Conservation (phyloP, 1,140 invertebrate species). For the Drosophila nigrodunni region DNA sequence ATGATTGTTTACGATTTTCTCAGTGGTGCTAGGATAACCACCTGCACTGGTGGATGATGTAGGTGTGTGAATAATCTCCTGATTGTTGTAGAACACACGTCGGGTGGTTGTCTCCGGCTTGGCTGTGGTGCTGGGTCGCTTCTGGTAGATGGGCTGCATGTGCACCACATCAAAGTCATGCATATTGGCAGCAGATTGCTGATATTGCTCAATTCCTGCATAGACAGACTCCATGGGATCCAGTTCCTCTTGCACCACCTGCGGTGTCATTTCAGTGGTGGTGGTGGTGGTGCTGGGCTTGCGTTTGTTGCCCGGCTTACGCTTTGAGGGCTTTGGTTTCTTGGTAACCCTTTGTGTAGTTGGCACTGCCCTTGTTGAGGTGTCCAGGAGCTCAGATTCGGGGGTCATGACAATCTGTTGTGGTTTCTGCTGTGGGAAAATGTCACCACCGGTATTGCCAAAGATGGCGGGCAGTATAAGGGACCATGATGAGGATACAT, state of each 20-base stretch:
- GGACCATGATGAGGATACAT: constrained; percentile 91
- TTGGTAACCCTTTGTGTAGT: constrained; percentile 56
- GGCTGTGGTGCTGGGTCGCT: constrained; percentile 56
- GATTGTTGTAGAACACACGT: constrained; percentile 76
- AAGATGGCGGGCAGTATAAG: constrained; percentile 91
- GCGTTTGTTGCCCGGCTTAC: constrained; percentile 67
- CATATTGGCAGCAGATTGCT: constrained; percentile 68
- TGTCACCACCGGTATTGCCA: constrained; percentile 88
- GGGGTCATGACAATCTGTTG: constrained; percentile 86
- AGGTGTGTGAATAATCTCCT: constrained; percentile 72
- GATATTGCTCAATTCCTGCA: constrained; percentile 81
- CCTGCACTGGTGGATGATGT: constrained; percentile 32
- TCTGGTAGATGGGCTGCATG: constrained; percentile 80
- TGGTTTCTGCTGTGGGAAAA: constrained; percentile 86
- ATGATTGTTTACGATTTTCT: constrained; percentile 39
- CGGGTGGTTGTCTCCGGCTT: constrained; percentile 67
- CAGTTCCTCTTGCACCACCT: constrained; percentile 79
- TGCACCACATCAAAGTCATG: constrained; percentile 71
- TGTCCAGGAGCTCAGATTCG: constrained; percentile 86
- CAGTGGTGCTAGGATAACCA: constrained; percentile 32
- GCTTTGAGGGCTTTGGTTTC: constrained; percentile 71
- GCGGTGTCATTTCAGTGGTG: constrained; percentile 70
- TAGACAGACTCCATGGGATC: constrained; percentile 78
- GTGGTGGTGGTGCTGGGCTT: constrained; percentile 53
- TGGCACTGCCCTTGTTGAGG: constrained; percentile 69